Conservation (phyloP, 2,888 invertebrate species). For the Agrotis clavis region DNA sequence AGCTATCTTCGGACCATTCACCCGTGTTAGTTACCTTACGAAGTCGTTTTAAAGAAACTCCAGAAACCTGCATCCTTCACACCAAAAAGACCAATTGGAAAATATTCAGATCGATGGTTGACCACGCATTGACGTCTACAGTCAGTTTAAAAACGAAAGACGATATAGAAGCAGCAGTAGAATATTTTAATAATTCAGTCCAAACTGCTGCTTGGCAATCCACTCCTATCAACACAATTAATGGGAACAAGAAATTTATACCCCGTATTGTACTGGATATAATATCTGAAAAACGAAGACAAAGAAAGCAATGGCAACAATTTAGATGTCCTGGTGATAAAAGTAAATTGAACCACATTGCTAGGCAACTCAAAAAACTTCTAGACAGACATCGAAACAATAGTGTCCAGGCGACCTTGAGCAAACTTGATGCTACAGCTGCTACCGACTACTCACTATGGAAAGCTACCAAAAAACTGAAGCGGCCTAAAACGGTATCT, state of each 20-base stretch:
- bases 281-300: slow-evolving; percentile 3
- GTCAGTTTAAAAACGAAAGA: slow-evolving; percentile 8
- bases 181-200: slow-evolving; percentile 6
- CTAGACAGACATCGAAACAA: background rate
- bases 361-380: background rate
- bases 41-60: background rate
- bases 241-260: background rate
- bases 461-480: background rate
- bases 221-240: background rate
- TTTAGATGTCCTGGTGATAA: background rate
- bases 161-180: background rate
- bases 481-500: background rate
- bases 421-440: background rate
- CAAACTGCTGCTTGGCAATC: slow-evolving; percentile 6
- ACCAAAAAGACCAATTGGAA: slow-evolving; percentile 2
- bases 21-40: background rate
- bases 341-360: background rate
- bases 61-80: background rate
- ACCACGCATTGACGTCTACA: background rate
- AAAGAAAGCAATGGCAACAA: slow-evolving; percentile 2
- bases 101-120: background rate
- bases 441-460: background rate
- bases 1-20: background rate
- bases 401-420: background rate
- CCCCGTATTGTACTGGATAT: background rate